Evolutionary conservation across 2,113 vertebrate species (phyloP), one percentile per base, ranked within the genome.

Genomic region (Thunnus thynnus): DNA sequence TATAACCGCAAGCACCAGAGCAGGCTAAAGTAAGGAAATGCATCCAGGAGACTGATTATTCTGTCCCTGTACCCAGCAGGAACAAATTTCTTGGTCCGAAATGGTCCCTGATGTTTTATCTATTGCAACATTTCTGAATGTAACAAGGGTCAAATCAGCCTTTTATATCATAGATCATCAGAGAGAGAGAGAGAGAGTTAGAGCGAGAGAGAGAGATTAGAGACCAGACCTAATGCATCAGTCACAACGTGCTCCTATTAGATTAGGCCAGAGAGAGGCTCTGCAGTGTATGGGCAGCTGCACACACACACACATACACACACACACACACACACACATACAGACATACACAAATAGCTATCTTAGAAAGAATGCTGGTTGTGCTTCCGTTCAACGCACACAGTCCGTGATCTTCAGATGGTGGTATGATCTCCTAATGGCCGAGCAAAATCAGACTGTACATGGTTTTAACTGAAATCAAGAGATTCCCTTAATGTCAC

Each of bases 221-320:
- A 90, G 88, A 78, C 75, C 86, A 89, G 86, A 86, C 83, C 91
- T 90, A 93, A 93, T 92, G 92, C 92, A 93, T 93, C 91, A 89
- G 92, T 92, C 91, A 92, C 91, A 92, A 86, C 61, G 47, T 85
- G 89, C 86, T 91, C 87, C 92, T 87, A 94, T 94, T 94, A 92
- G 92, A 94, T 94, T 94, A 94, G 78, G 70, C 84, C 82, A 73
- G 86, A 88, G 77, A 88, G 84, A 91, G 66, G 85, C 82, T 89
- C 85, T 93, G 85, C 86, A 93, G 84, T 77, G 82, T 73, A 88
- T 79, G 83, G 74, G 76, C 88, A 85, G 90, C 77, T 74, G 51
- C 75, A 58, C 50, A 58, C 58, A 67, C 57, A 78, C 71, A 71
- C 66, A 79, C 75, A 76, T 69, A 61, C 55, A 77, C 61, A 71